phyloP scores from a whole-genome alignment of 2,797 vertebrate genomes.

The Oreonectes daqikongensis region DNA sequence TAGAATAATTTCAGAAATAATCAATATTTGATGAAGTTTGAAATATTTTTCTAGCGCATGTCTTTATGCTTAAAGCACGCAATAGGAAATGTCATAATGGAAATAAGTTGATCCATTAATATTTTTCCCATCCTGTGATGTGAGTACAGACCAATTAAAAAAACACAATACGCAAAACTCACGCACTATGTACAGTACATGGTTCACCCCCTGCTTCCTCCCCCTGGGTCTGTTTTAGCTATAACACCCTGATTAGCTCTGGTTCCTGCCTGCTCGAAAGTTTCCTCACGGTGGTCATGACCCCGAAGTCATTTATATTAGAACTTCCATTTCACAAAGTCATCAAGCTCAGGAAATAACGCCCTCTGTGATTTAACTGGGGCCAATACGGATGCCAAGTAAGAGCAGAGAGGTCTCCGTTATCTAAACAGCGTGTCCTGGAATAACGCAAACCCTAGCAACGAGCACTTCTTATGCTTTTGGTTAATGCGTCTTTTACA shows the following conservation, averaged over 20 bases:
- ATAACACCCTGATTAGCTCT: conserved; percentile 63
- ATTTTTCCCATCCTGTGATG: conserved; percentile 24
- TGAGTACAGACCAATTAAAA: conserved; percentile 37
- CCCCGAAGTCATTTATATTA: conserved; percentile 67
- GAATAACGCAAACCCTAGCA: not conserved
- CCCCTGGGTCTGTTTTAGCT: conserved; percentile 58
- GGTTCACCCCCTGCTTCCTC: conserved; percentile 52
- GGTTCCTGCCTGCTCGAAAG: conserved; percentile 62
- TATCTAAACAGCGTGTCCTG: conserved; percentile 64
- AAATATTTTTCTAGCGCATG: not conserved
- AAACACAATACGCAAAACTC: conserved; percentile 6
- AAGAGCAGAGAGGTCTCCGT: conserved; percentile 56
- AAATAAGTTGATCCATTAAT: conserved; percentile 24
- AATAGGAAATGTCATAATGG: not conserved
- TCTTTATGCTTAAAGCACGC: not conserved
- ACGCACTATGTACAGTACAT: conserved; percentile 30
- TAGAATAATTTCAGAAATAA: not conserved
- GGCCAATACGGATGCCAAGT: conserved; percentile 60
- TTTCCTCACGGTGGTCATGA: conserved; percentile 68
- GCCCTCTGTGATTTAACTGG: conserved; percentile 69
- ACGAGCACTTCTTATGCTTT: not conserved
- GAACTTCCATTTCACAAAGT: conserved; percentile 70
- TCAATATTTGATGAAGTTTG: not conserved
- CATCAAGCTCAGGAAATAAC: conserved; percentile 77
- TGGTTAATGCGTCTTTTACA: not conserved